Evolutionary conservation across 2,888 invertebrate species (phyloP).

Genomic region (Napeogenes sylphis): DNA sequence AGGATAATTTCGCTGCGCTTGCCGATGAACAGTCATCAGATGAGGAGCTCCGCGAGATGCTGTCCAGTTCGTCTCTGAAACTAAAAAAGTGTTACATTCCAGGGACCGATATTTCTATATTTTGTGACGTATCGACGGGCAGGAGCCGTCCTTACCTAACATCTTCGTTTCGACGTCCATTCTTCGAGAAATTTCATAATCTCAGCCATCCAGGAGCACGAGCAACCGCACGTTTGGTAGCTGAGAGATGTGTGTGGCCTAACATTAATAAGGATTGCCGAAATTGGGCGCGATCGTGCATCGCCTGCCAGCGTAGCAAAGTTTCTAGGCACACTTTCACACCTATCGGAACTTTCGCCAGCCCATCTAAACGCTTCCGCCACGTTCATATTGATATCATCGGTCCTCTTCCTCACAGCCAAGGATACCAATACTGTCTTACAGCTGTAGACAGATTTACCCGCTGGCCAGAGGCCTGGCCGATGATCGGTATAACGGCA

Average conservation of each 20-base stretch:
- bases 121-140: constrained; percentile 26
- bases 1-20: constrained; percentile 19
- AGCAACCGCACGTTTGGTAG: constrained; percentile 32
- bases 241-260: constrained; percentile 48
- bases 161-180: constrained; percentile 11
- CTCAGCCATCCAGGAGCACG: constrained; percentile 30
- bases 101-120: constrained; percentile 19
- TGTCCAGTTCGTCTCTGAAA: constrained; percentile 19
- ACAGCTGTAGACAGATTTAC: too few relatives aligned
- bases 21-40: constrained; percentile 25
- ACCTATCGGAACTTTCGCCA: constrained; percentile 24
- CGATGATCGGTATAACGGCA: too few relatives aligned
- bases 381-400: constrained; percentile 50
- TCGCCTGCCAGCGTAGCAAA: constrained; percentile 41
- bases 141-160: constrained; percentile 28
- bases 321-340: constrained; percentile 25
- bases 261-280: constrained; percentile 37
- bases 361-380: constrained; percentile 23
- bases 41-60: constrained; percentile 20
- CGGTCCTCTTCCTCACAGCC: constrained; percentile 32
- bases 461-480: too few relatives aligned
- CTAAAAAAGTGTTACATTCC: constrained; percentile 20
- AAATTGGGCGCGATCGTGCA: constrained; percentile 40
- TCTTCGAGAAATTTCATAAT: constrained; percentile 26
- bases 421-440: constrained; percentile 28